Evolutionary conservation across 92 coral and sea anemone species (phyloP), one percentile per base, ranked within the genome.

Genomic region (Siderastrea siderea): DNA sequence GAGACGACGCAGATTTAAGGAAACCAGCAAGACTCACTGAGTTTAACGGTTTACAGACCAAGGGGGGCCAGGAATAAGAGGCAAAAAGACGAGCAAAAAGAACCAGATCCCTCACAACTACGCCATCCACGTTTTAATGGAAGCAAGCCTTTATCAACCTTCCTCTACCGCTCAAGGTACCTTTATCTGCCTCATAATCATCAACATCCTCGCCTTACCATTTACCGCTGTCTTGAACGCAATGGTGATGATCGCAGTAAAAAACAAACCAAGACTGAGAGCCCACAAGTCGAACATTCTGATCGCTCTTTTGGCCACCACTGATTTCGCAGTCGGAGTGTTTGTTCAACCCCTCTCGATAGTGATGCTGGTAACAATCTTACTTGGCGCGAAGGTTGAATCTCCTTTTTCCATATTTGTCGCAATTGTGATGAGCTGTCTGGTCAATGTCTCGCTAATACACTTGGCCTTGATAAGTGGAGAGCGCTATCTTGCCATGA

Each of bases 171-270:
- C 9, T 10, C 73, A 51, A 68, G 66, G 1, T 5, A 2, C 19
- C 6, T 6, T 68, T 47, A 61, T 74, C 51, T 26, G 38, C n/a
- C 72, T 62, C 72, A 48, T 62, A 15, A 9, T 74, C 49, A 17
- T 84, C 6, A 61, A 73, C 67, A 43, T 77, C 7, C 58, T 73
- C 38, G 8, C 65, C 4, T 84, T 52, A 16, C 57, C 77, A 12
- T 47, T 74, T 15, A 79, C 90, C 15, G 73, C 79, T 43, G 19
- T 78, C n/a, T 17, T 80, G 71, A 87, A 87, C 73, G 54, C 72
- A 48, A 49, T 87, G 68, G 90, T 80, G 11, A 87, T 87, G 54
- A 60, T 65, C n/a, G 90, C 80, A 3, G 90, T 87, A 4, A 47
- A 78, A 15, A 43, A 50, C 15, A 78, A 80, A 10, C 66, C 73